phyloP scores from a whole-genome alignment of 2,113 vertebrate genomes.

The Fregata magnificens region DNA sequence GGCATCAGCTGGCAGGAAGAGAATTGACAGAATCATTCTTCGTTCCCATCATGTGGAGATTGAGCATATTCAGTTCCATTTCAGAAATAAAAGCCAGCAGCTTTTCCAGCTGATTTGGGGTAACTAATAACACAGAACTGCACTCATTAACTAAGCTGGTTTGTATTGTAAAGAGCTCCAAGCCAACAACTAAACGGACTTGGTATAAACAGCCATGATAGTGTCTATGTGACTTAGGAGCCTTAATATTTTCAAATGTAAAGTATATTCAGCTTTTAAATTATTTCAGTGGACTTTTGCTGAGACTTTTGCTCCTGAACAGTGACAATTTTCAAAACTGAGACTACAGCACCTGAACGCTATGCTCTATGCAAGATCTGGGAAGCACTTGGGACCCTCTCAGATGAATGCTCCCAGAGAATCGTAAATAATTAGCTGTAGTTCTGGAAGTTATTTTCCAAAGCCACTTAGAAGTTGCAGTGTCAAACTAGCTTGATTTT shows the following conservation, averaged over 20 bases:
- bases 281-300: neutral
- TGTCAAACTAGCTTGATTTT: neutral
- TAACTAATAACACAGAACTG: conserved; percentile 2
- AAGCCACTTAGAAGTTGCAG: neutral
- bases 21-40: conserved; percentile 39
- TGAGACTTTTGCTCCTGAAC: neutral
- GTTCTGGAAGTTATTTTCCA: conserved; percentile 1
- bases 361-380: neutral
- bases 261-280: neutral
- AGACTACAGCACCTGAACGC: neutral
- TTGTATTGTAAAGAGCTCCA: neutral
- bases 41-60: neutral
- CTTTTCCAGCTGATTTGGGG: conserved; percentile 3
- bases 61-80: neutral
- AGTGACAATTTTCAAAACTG: neutral
- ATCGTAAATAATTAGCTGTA: neutral
- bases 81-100: conserved; percentile 39
- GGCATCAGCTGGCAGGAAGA: conserved; percentile 56
- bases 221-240: neutral
- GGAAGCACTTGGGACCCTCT: neutral
- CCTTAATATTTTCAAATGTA: neutral
- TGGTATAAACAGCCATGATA: neutral
- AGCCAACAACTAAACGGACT: neutral
- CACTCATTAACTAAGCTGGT: neutral
- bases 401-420: neutral